Percentiles rank a stretch among this genome's conserved stretches.
phyloP scores from a whole-genome alignment of 2,797 vertebrate genomes.

The Oreonectes daqikongensis region DNA sequence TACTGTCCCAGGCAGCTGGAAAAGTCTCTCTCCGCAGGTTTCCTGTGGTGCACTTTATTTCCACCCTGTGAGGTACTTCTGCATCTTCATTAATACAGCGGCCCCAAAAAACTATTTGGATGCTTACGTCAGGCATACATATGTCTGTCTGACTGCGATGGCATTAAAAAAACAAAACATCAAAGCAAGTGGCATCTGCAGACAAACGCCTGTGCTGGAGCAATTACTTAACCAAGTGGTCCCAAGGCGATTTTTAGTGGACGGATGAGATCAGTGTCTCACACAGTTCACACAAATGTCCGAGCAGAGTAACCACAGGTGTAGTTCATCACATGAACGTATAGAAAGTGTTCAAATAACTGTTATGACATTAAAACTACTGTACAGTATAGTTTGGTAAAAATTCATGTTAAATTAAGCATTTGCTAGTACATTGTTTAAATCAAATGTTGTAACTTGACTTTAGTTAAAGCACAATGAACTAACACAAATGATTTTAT shows the following conservation, averaged over 20 bases:
- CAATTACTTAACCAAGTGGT: not conserved
- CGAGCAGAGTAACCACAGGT: not conserved
- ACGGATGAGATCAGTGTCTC: not conserved
- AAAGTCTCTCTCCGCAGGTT: conserved; percentile 44
- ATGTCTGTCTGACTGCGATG: not conserved
- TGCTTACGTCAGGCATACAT: not conserved
- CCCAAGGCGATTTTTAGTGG: not conserved
- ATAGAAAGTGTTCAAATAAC: not conserved
- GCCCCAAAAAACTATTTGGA: not conserved
- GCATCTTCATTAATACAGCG: conserved; percentile 17
- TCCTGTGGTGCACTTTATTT: conserved; percentile 35
- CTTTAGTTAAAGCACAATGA: no score
- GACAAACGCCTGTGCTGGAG: not conserved
- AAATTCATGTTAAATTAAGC: no score
- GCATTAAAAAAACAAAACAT: not conserved
- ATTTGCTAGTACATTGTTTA: no score
- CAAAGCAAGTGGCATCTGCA: not conserved
- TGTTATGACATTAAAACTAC: not conserved
- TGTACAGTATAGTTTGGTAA: not conserved
- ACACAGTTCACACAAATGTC: not conserved
- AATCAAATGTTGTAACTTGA: no score
- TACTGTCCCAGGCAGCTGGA: conserved; percentile 64
- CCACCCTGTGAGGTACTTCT: conserved; percentile 34
- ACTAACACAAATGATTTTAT: no score
- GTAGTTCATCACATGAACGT: not conserved